Percentiles rank a stretch among this genome's conserved stretches.
Evolutionary conservation across 2,888 invertebrate genomes (phyloP).

Genomic region (Abrostola triplasia): DNA sequence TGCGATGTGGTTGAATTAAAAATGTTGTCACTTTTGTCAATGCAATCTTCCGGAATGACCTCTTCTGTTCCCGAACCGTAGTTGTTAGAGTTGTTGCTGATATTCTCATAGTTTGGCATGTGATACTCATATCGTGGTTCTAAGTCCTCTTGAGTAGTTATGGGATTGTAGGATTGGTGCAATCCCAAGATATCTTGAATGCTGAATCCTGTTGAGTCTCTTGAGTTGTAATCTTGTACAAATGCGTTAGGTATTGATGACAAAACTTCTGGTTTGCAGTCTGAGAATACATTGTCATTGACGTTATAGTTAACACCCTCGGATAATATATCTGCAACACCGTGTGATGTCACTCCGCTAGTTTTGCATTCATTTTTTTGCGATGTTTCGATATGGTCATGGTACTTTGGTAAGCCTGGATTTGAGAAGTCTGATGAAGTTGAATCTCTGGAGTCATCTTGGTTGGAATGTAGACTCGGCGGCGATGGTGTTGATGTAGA

Average conservation of each 20-base stretch:
- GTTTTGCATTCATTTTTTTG: constrained; percentile 66
- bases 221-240: constrained; percentile 83
- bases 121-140: constrained; percentile 79
- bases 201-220: constrained; percentile 84
- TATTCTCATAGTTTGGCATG: constrained; percentile 77
- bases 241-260: constrained; percentile 74
- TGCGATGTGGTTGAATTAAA: constrained; percentile 62
- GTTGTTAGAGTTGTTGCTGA: constrained; percentile 79
- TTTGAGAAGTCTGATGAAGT: constrained; percentile 71
- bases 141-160: constrained; percentile 67
- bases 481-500: constrained; percentile 73
- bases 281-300: constrained; percentile 69
- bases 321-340: constrained; percentile 80
- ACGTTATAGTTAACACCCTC: constrained; percentile 70
- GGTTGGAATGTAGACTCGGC: constrained; percentile 72
- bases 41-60: constrained; percentile 67
- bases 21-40: constrained; percentile 65
- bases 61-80: constrained; percentile 77
- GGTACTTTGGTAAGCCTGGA: constrained; percentile 60
- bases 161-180: constrained; percentile 74
- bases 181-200: constrained; percentile 86
- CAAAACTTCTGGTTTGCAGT: constrained; percentile 74
- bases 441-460: constrained; percentile 73
- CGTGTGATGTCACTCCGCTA: constrained; percentile 74
- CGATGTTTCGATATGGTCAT: constrained; percentile 49